These are phyloP conservation scores for Eupithecia tripunctaria DNA, from an alignment of 2,888 invertebrate genomes.

Conservation along the genomic window DNA sequence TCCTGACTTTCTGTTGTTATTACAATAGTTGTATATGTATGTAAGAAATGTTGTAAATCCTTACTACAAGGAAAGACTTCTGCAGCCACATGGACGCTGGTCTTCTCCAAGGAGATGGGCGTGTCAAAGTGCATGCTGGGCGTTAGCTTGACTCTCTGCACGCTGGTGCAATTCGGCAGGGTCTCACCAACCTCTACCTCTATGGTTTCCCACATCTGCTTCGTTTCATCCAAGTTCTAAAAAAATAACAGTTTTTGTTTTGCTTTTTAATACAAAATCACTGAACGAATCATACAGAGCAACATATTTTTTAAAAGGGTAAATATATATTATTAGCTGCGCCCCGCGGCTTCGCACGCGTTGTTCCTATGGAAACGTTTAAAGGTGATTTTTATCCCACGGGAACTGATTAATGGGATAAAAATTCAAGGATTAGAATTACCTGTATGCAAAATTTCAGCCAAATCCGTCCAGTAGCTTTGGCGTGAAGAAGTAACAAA, in stretches of 20 bases:
- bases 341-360: too few species aligned
- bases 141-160: conserved; percentile 59
- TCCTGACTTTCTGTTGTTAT: too few species aligned
- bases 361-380: too few species aligned
- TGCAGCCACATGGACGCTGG: conserved; percentile 68
- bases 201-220: conserved; percentile 40
- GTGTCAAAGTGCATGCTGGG: conserved; percentile 68
- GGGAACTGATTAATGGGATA: too few species aligned
- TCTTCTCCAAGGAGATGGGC: conserved; percentile 65
- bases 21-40: too few species aligned
- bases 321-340: too few species aligned
- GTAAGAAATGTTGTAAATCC: conserved; percentile 19
- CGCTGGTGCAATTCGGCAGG: conserved; percentile 60
- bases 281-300: neutral
- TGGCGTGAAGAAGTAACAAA: too few species aligned
- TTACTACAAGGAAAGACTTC: conserved; percentile 77
- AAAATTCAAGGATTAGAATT: too few species aligned
- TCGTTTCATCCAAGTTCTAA: conserved; percentile 66
- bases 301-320: too few species aligned
- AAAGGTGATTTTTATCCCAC: too few species aligned
- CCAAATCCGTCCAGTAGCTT: too few species aligned
- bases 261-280: neutral
- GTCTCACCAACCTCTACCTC: conserved; percentile 53
- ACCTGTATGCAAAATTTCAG: too few species aligned
- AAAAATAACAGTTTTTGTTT: neutral